Evolutionary conservation across 2,113 vertebrate species (phyloP).

Genomic region (Guaruba guarouba): DNA sequence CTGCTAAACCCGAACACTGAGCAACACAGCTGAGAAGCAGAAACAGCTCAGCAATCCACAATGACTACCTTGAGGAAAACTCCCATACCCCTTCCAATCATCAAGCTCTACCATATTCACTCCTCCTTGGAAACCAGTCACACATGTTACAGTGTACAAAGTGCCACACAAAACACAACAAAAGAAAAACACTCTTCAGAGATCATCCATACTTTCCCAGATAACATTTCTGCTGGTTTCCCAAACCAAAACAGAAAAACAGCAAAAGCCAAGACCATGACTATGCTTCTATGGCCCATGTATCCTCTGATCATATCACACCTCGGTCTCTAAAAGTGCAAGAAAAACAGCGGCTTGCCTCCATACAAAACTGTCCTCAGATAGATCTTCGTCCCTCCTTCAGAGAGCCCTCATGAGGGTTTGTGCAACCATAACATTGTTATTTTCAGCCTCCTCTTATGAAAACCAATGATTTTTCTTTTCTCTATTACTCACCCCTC

Average conservation of each 20-base stretch:
- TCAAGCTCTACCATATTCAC: not conserved
- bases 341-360: not conserved
- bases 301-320: not conserved
- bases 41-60: not conserved
- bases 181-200: not conserved
- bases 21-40: not conserved
- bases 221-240: not conserved
- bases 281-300: not conserved
- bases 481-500: not conserved
- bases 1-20: not conserved
- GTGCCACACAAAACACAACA: not conserved
- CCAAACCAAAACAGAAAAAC: not conserved
- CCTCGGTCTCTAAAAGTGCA: not conserved
- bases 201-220: not conserved
- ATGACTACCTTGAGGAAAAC: not conserved
- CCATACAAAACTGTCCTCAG: not conserved
- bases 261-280: not conserved
- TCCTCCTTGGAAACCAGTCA: not conserved
- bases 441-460: not conserved
- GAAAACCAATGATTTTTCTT: not conserved
- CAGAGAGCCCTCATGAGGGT: not conserved
- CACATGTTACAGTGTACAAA: not conserved
- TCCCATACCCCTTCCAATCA: not conserved
- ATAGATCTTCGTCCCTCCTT: not conserved
- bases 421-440: fast-evolving